Conservation (phyloP, 2,113 vertebrate genomes). For the Philantomba maxwellii region DNA sequence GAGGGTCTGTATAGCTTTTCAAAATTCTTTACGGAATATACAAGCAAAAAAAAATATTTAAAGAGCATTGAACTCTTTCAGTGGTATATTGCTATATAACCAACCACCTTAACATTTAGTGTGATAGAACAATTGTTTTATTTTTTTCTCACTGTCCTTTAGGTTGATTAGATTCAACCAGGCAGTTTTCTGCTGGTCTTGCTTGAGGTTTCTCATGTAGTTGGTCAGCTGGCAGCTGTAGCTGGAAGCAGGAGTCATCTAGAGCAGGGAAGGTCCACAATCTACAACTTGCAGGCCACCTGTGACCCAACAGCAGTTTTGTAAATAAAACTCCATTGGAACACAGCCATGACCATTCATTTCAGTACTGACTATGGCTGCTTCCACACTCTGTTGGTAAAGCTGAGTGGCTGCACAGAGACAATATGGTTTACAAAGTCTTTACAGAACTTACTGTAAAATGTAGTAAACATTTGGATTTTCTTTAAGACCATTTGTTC, state of each 20-base stretch:
- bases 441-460: not conserved
- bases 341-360: not conserved
- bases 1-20: not conserved
- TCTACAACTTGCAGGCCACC: not conserved
- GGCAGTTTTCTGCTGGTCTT: not conserved
- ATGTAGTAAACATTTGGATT: not conserved
- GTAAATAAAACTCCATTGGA: not conserved
- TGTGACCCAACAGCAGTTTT: not conserved
- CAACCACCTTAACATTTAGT: not conserved
- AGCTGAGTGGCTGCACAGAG: not conserved
- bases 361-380: not conserved
- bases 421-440: not conserved
- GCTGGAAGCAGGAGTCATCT: not conserved
- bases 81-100: not conserved
- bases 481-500: constrained; percentile 11
- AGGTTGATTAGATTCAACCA: not conserved
- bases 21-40: not conserved
- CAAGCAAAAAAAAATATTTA: not conserved
- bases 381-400: not conserved
- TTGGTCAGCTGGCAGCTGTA: not conserved
- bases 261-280: not conserved
- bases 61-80: not conserved
- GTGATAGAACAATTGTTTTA: not conserved
- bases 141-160: not conserved
- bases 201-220: not conserved